A percentile compares a stretch with the other conserved stretches of the same genome.
These are phyloP conservation scores for Balanococcus diminutus DNA, from an alignment of 2,888 invertebrate genomes.

Conservation along the genomic window DNA sequence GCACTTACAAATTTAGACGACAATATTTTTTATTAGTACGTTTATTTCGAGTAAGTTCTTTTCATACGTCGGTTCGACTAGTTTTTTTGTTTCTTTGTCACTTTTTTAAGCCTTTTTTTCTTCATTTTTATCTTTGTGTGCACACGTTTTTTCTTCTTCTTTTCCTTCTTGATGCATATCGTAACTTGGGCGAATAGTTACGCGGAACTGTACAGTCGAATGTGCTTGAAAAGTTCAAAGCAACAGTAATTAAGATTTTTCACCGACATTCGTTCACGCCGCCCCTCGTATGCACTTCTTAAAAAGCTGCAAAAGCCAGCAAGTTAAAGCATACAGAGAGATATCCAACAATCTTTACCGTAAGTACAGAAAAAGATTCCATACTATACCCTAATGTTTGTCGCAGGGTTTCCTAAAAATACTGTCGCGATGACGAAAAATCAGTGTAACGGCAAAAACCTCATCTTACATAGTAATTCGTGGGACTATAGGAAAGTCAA, in stretches of 20 bases:
- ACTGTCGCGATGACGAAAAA: neutral
- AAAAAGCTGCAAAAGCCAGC: conserved; percentile 51
- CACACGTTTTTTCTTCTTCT: neutral
- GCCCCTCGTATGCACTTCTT: neutral
- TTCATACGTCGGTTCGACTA: neutral
- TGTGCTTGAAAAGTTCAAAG: conserved; percentile 52
- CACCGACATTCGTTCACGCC: conserved; percentile 24
- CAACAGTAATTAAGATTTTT: conserved; percentile 53
- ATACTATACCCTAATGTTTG: conserved; percentile 48
- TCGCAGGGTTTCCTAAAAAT: conserved; percentile 46
- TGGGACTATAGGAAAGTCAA: no score
- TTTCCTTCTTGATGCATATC: neutral
- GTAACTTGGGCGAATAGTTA: neutral
- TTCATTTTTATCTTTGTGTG: neutral
- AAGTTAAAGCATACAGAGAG: neutral
- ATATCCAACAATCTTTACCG: conserved; percentile 51
- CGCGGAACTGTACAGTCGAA: conserved; percentile 38
- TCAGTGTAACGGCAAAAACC: neutral
- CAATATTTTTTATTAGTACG: neutral
- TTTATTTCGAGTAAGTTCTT: neutral
- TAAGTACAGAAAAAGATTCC: conserved; percentile 30
- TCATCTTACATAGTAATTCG: no score
- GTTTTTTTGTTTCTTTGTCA: neutral
- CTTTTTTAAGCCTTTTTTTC: neutral
- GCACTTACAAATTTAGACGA: neutral